Evolutionary conservation across 2,888 invertebrate species (phyloP), one percentile per base, ranked within the genome.

Genomic region (Entomobrya multifasciata): DNA sequence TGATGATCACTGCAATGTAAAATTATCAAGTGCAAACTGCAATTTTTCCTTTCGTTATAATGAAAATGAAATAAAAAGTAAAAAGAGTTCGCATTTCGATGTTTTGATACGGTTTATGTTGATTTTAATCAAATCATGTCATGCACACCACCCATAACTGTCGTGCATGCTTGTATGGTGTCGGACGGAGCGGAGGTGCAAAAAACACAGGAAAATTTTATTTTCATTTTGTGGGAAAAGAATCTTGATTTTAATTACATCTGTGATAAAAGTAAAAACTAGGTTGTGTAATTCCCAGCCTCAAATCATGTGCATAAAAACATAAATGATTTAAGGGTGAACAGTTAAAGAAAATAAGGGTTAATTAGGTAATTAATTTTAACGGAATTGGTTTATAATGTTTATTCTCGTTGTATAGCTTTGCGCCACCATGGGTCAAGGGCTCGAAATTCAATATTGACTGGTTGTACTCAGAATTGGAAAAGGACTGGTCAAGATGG

Each of bases 401-500:
- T n/a, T n/a, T n/a, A n/a, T n/a, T n/a, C n/a, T n/a, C n/a, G n/a
- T n/a, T n/a, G n/a, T n/a, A 22, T 41, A 90, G 91, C 79, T 97
- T 97, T 92, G 97, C 97, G 0, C 97, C 97, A 10, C 96, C 97
- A 0, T 97, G 95, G 92, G 95, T 97, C 11, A 95, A 96, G 70
- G 95, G 96, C 55, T 96, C 97, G 84, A 82, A 83, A 30, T 95
- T 95, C 87, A 95, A 96, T 87, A 96, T 98, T 88, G 95, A 96
- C 6, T 99, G 99, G 99, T 93, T 99, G 62, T 99, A 99, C 92
- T 95, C 97, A 90, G 97, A 96, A 91, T 93, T 99, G 90, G 96
- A 97, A 92, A 94, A 95, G 1, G 96, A 97, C 91, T 99, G 99
- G 98, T 94, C 96, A 3, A 95, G 96, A 87, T 98, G 98, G 98